Base-by-base conservation (phyloP, 2,888 invertebrate genomes). In the Schizotus pectinicornis region DNA sequence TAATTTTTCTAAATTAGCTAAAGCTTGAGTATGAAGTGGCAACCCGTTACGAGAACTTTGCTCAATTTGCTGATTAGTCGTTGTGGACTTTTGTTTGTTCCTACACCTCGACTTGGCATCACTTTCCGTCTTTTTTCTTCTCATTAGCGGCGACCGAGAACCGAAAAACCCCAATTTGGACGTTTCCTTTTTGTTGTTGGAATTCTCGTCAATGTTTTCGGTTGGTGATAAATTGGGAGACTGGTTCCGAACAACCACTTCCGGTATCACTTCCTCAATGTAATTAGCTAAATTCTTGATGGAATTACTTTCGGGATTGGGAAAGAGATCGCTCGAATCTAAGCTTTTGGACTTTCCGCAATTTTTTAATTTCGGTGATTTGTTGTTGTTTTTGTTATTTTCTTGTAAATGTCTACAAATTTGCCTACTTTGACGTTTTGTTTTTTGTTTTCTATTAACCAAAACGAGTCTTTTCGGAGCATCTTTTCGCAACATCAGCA, bases 271-370 rank as follows among this genome's bases (percentile, higher is more conserved):
- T 64, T 78, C 76, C 62, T 74, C 75, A 14, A 68, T 69, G 38
- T 70, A 69, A 22, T 67, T 64, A 6, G 69, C 65, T 38, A 69
- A 61, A 61, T 59, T 69, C 7, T 46, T 48, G 13, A 43, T 31
- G 6, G 32, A 32, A 22, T 22, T 11, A 32, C 13, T 6, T 45
- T 71, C 73, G 34, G 80, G 81, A 32, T 83, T 81, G 5, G 86
- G 84, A 42, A 90, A 84, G 68, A 93, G 83, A 74, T 93, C 93
- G 70, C 92, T 91, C 0, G 93, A 94, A 75, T 94, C 94, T 36
- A 94, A 81, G 71, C 93, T 94, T 68, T 89, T 88, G 0, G 93
- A 93, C 76, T 92, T 91, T 0, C 91, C 90, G 69, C 89, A 90
- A 35, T 59, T 71, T 56, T 86, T 86, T 39, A 91, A 78, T 57